Evolutionary conservation across 2,888 invertebrate species (phyloP), one percentile per base, ranked within the genome.

Genomic region (Cetonia aurata): DNA sequence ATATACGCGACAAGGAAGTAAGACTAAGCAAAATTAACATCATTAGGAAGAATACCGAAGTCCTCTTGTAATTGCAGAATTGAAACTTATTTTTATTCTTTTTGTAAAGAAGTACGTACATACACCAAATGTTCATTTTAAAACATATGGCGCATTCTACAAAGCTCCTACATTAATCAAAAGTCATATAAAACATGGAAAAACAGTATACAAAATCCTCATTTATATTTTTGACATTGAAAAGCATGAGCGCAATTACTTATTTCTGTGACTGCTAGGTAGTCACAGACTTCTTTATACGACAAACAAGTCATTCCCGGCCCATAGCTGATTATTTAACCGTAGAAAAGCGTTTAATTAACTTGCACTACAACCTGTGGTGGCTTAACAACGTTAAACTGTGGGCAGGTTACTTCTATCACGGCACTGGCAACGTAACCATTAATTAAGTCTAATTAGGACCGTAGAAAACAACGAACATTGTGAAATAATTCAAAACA

Each of bases 381-480:
- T 37, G 75, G 69, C 71, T 73, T 74, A 75, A 72, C 71, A 59
- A 73, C 74, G 72, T 37, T 69, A 71, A 74, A 69, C 71, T 72
- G 37, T 37, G 59, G 56, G 67, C 67, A 71, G 73, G 70, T 71
- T 72, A 71, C 75, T 69, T 74, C 68, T 73, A 74, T 73, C 69
- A 71, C 37, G 37, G 37, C 57, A 67, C 73, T 68, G 65, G 69
- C 75, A 71, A 60, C 67, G 65, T 66, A 75, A 75, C 76, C 74
- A 74, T 76, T 77, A 76, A 77, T 77, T 77, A 77, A 75, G 59
- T 69, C 72, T 76, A 77, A 77, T 77, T 75, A 77, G 76, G 70
- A 71, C 67, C 37, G 72, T 65, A 72, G 73, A 74, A 72, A 74
- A 74, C 72, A 71, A 60, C 52, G 71, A 72, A 71, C 72, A 71